These are phyloP conservation scores for Drosophila formosana DNA, from an alignment of 2,888 invertebrate species.

Conservation along the genomic window DNA sequence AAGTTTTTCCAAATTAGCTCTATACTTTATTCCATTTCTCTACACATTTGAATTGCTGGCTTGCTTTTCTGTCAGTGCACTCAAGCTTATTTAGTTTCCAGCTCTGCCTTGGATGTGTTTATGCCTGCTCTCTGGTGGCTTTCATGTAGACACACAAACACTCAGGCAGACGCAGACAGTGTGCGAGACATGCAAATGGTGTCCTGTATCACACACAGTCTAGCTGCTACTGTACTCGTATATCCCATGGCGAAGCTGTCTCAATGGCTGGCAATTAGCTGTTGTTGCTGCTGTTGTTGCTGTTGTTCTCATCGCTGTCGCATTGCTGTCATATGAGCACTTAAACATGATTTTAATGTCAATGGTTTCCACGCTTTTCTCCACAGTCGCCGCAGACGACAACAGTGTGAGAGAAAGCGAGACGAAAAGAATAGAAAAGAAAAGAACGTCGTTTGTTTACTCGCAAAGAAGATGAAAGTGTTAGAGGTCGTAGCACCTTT, in stretches of 20 bases:
- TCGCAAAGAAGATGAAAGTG: conserved; percentile 72
- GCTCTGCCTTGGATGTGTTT: conserved; percentile 38
- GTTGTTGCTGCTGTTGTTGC: conserved; percentile 35
- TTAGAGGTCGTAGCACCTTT: conserved; percentile 67
- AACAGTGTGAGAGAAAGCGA: not conserved
- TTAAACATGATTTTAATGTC: conserved; percentile 84
- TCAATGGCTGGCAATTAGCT: conserved; percentile 74
- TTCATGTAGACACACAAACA: conserved; percentile 29
- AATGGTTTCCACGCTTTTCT: conserved; percentile 69
- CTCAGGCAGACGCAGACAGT: conserved; percentile 5
- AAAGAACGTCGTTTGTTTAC: conserved; percentile 61
- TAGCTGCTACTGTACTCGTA: conserved; percentile 22
- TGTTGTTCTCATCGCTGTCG: conserved; percentile 55
- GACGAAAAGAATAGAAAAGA: conserved; percentile 13
- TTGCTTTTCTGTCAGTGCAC: conserved; percentile 29
- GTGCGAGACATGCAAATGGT: conserved; percentile 53
- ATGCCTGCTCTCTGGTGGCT: conserved; percentile 34
- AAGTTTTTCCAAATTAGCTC: too few relatives aligned
- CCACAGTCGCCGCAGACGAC: conserved; percentile 26
- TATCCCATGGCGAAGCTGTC: conserved; percentile 56
- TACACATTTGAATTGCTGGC: too few relatives aligned
- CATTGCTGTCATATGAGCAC: conserved; percentile 75
- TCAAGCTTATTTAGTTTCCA: conserved; percentile 20
- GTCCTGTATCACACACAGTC: conserved; percentile 51
- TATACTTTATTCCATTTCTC: too few relatives aligned